A percentile compares a stretch with the other conserved stretches of the same genome.
Evolutionary conservation across 2,888 invertebrate genomes (phyloP).

Genomic region (Caenorhabditis sp.): DNA sequence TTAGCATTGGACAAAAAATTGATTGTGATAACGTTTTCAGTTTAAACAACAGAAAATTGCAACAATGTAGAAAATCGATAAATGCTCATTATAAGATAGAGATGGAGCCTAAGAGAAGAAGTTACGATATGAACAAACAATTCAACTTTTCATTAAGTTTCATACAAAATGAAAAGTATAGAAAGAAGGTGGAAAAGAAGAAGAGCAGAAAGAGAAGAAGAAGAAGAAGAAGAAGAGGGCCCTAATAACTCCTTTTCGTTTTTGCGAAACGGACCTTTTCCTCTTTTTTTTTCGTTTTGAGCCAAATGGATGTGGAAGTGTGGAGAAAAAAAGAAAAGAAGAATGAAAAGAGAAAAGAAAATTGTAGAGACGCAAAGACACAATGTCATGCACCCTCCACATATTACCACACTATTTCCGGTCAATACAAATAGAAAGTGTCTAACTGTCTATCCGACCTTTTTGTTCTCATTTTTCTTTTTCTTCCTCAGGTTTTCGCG

Average conservation of each 20-base stretch:
- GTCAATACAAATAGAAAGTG: not conserved
- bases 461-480: not conserved
- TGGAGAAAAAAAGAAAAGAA: slow-evolving; percentile 2
- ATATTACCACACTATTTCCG: not conserved
- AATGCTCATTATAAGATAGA: not conserved
- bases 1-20: not conserved
- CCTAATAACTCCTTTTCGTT: slow-evolving; percentile 5
- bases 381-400: not conserved
- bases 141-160: slow-evolving; percentile 12
- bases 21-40: not conserved
- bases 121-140: slow-evolving; percentile 9
- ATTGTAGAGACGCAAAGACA: slow-evolving; percentile 1
- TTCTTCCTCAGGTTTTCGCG: not conserved
- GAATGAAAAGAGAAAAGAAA: slow-evolving; percentile 4
- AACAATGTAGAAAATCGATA: not conserved
- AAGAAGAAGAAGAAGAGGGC: slow-evolving; percentile 10
- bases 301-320: not conserved
- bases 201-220: slow-evolving; percentile 2
- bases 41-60: not conserved
- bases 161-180: not conserved
- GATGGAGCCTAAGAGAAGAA: not conserved
- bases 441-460: not conserved
- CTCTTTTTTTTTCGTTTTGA: slow-evolving; percentile 6
- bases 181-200: not conserved
- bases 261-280: slow-evolving; percentile 7